phyloP scores from a whole-genome alignment of 2,888 invertebrate genomes.

The Mantis religiosa region DNA sequence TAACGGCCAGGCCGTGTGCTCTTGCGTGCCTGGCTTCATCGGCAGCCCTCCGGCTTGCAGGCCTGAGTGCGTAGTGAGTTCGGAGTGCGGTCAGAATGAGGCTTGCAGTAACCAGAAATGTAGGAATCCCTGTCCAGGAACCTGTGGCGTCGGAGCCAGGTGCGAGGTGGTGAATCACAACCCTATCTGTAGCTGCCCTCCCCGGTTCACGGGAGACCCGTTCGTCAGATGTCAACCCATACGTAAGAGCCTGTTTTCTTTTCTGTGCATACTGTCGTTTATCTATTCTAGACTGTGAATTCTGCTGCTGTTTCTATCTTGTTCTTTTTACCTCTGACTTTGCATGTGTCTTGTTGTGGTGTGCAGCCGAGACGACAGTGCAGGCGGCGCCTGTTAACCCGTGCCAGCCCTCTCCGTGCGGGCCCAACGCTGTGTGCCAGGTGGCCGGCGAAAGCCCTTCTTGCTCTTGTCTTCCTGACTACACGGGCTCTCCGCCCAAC shows the following conservation, averaged over 20 bases:
- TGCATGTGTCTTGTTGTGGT: neutral
- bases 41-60: slow-evolving; percentile 52
- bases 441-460: slow-evolving; percentile 71
- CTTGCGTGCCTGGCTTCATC: slow-evolving; percentile 47
- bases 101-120: slow-evolving; percentile 55
- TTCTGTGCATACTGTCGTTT: neutral
- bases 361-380: slow-evolving; percentile 21
- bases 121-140: slow-evolving; percentile 51
- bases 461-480: slow-evolving; percentile 64
- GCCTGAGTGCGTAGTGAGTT: slow-evolving; percentile 50
- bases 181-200: slow-evolving; percentile 69
- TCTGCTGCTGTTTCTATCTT: neutral
- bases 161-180: slow-evolving; percentile 72
- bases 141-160: slow-evolving; percentile 60
- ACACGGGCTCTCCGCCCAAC: slow-evolving; percentile 71
- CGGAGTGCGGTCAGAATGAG: slow-evolving; percentile 49
- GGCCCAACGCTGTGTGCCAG: slow-evolving; percentile 56
- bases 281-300: neutral
- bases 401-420: slow-evolving; percentile 44
- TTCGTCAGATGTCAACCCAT: slow-evolving; percentile 60
- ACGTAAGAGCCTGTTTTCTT: slow-evolving; percentile 41
- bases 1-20: slow-evolving; percentile 49
- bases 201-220: slow-evolving; percentile 69
- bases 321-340: neutral
- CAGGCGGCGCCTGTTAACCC: slow-evolving; percentile 45